These are phyloP conservation scores for Tinamus guttatus DNA, from an alignment of 2,113 vertebrate species.

Conservation along the genomic window DNA sequence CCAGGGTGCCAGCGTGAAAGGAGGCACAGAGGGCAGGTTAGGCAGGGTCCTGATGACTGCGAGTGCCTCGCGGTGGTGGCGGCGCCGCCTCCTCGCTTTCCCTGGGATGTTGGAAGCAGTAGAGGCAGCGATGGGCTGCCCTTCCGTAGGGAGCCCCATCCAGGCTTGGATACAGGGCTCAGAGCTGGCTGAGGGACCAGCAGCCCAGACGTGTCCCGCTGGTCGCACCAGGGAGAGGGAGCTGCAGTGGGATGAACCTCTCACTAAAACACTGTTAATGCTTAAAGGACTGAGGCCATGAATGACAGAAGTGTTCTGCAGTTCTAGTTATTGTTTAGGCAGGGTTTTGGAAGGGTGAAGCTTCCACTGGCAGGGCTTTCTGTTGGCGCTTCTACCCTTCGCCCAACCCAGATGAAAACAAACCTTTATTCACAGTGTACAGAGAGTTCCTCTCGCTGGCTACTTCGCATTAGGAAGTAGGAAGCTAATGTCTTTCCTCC, in stretches of 20 bases:
- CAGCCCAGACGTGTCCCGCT: not conserved
- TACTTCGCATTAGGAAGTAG: not conserved
- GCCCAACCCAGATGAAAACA: not conserved
- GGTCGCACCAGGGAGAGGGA: fast-evolving
- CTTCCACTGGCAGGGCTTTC: not conserved
- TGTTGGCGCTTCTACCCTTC: fast-evolving
- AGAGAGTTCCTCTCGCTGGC: not conserved
- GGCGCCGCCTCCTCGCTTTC: not conserved
- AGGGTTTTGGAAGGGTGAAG: not conserved
- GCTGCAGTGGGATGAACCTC: not conserved
- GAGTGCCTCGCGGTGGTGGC: fast-evolving
- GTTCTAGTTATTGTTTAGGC: not conserved
- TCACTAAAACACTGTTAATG: not conserved
- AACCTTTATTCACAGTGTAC: not conserved
- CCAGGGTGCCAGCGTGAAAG: not conserved
- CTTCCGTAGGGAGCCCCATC: not conserved
- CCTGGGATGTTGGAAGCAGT: not conserved
- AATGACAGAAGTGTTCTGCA: not conserved
- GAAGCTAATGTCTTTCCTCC: not conserved
- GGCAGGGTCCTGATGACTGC: not conserved
- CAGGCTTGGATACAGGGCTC: not conserved
- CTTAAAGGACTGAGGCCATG: not conserved
- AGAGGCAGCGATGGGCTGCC: not conserved
- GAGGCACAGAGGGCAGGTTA: not conserved
- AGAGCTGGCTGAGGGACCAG: not conserved